Evolutionary conservation across 2,888 invertebrate species (phyloP).

Genomic region (Coecobrya sp.): DNA sequence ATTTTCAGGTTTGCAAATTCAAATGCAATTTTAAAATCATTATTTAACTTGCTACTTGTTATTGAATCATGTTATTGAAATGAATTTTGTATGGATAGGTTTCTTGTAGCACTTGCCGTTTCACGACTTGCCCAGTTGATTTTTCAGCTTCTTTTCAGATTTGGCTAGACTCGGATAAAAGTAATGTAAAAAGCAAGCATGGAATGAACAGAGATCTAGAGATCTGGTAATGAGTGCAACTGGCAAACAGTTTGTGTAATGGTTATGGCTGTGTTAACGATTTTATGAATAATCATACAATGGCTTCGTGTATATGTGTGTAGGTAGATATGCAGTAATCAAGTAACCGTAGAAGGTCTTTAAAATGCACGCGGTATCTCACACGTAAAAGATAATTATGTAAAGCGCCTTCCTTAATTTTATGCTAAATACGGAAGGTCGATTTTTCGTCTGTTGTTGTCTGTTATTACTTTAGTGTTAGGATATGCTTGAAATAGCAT

Average conservation of each 20-base stretch:
- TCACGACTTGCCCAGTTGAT: not conserved
- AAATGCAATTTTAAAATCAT: not conserved
- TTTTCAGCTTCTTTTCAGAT: not conserved
- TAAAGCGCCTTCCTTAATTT: constrained; percentile 67
- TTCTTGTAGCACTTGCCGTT: not conserved
- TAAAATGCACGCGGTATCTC: constrained; percentile 48
- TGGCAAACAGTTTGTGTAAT: not conserved
- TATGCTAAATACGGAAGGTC: constrained; percentile 77
- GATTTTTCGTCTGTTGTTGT: constrained; percentile 34
- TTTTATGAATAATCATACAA: not conserved
- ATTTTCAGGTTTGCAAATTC: not conserved
- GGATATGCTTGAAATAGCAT: constrained; percentile 62
- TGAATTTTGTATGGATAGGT: not conserved
- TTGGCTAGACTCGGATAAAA: not conserved
- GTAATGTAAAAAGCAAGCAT: not conserved
- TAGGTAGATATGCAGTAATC: not conserved
- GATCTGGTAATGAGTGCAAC: no score
- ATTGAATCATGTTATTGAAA: not conserved
- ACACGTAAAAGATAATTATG: constrained; percentile 25
- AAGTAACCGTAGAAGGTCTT: constrained; percentile 47
- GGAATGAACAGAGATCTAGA: no score
- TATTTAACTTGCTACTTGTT: not conserved
- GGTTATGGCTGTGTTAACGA: not conserved
- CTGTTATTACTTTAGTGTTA: not conserved
- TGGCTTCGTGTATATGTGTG: no score